phyloP scores from a whole-genome alignment of 2,113 vertebrate species.

The Tragulus kanchil region DNA sequence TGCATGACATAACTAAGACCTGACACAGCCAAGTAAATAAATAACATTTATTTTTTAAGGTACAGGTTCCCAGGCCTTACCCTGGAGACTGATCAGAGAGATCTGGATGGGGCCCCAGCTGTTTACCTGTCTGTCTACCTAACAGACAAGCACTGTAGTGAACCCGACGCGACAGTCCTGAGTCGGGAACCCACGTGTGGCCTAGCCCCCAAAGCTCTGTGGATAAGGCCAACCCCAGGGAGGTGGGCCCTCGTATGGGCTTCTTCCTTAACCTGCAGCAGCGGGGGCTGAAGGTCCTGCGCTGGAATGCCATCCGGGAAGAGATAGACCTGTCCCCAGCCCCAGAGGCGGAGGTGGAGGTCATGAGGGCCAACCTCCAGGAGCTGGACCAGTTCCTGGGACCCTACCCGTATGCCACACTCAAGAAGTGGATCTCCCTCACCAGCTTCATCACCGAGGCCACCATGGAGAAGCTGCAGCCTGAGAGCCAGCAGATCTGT shows the following conservation, averaged over 20 bases:
- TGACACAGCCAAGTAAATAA: background rate
- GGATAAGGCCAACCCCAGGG: constrained; percentile 85
- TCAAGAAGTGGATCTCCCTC: constrained; percentile 96
- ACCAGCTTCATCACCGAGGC: constrained; percentile 91
- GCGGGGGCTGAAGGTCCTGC: constrained; percentile 90
- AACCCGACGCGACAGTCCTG: background rate
- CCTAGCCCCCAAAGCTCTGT: constrained; percentile 87
- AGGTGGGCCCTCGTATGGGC: constrained; percentile 93
- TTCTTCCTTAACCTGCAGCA: constrained; percentile 92
- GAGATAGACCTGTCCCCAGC: constrained; percentile 90
- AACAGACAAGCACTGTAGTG: background rate
- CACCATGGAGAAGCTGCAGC: constrained; percentile 90
- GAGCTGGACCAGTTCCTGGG: constrained; percentile 94
- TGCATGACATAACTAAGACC: background rate
- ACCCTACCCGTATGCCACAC: constrained; percentile 94
- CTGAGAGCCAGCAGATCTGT: constrained; percentile 91
- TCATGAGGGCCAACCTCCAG: constrained; percentile 88
- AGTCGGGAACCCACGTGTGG: background rate
- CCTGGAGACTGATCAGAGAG: background rate
- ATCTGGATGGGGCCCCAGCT: background rate
- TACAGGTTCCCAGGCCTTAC: background rate
- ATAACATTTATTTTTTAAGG: background rate
- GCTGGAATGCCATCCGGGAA: constrained; percentile 91
- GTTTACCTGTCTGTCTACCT: background rate
- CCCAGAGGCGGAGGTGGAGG: constrained; percentile 89